phyloP scores from a whole-genome alignment of 2,888 invertebrate genomes.

The Morinoia aosen region DNA sequence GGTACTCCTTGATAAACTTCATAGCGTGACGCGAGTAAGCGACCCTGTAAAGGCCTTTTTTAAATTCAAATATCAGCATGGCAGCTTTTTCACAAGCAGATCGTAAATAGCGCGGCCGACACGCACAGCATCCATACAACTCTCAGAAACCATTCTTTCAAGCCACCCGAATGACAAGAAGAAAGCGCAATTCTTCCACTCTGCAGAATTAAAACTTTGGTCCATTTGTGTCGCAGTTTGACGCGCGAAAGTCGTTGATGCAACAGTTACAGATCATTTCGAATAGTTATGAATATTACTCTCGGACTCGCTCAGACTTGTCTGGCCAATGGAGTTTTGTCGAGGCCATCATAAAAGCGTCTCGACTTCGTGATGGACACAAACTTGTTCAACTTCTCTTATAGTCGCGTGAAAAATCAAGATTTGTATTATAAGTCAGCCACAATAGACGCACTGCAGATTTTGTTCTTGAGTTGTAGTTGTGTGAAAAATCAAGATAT shows the following conservation, averaged over 20 bases:
- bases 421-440: neutral
- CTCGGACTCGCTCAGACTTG: neutral
- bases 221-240: neutral
- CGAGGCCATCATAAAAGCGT: neutral
- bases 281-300: neutral
- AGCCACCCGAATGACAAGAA: neutral
- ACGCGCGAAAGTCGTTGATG: constrained; percentile 4
- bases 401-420: neutral
- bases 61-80: neutral
- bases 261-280: neutral
- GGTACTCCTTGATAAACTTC: neutral
- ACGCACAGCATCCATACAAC: neutral
- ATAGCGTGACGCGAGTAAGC: neutral
- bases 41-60: neutral
- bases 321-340: neutral
- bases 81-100: neutral
- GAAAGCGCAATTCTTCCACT: neutral
- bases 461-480: neutral
- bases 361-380: neutral
- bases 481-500: neutral
- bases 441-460: too few species aligned
- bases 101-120: neutral
- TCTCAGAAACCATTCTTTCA: neutral
- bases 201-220: neutral
- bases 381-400: neutral